Percentiles rank a stretch among this genome's conserved stretches.
Conservation (phyloP, 2,888 invertebrate genomes). For the Pseudanteris insignis region DNA sequence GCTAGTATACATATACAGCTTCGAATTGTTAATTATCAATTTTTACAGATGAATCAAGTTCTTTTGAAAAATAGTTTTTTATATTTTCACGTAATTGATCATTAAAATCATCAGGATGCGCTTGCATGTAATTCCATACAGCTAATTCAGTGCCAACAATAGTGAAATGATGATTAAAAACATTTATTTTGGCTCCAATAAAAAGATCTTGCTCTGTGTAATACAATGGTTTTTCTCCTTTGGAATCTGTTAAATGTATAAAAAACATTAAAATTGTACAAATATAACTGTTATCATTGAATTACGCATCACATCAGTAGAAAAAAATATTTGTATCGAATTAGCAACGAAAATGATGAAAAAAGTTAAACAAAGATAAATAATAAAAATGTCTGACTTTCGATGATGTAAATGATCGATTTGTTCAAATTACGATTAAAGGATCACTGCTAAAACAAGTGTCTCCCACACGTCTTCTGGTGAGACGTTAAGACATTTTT, state of each 20-base stretch:
- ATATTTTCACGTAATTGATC: slow-evolving; percentile 75
- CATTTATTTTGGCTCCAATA: slow-evolving; percentile 78
- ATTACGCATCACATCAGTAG: too few relatives aligned
- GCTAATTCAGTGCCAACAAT: slow-evolving; percentile 81
- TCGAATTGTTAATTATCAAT: too few relatives aligned
- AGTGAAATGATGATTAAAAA: slow-evolving; percentile 80
- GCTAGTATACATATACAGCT: too few relatives aligned
- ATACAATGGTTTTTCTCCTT: slow-evolving; percentile 77
- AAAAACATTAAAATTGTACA: too few relatives aligned
- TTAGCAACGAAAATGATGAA: too few relatives aligned
- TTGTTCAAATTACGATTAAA: too few relatives aligned
- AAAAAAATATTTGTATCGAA: not conserved
- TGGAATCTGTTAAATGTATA: slow-evolving; percentile 63
- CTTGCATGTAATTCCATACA: slow-evolving; percentile 80
- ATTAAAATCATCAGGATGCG: slow-evolving; percentile 78
- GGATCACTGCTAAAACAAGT: too few relatives aligned
- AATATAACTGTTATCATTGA: too few relatives aligned
- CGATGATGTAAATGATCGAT: too few relatives aligned
- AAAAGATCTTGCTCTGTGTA: slow-evolving; percentile 83
- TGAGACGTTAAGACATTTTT: too few relatives aligned
- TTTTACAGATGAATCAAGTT: not conserved
- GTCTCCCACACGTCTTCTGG: too few relatives aligned
- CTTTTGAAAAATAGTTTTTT: slow-evolving; percentile 73
- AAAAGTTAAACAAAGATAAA: not conserved
- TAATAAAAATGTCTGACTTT: too few relatives aligned